Percentiles rank a stretch among this genome's conserved stretches.
Evolutionary conservation across 2,113 vertebrate genomes (phyloP).

Genomic region (Clupea harengus): DNA sequence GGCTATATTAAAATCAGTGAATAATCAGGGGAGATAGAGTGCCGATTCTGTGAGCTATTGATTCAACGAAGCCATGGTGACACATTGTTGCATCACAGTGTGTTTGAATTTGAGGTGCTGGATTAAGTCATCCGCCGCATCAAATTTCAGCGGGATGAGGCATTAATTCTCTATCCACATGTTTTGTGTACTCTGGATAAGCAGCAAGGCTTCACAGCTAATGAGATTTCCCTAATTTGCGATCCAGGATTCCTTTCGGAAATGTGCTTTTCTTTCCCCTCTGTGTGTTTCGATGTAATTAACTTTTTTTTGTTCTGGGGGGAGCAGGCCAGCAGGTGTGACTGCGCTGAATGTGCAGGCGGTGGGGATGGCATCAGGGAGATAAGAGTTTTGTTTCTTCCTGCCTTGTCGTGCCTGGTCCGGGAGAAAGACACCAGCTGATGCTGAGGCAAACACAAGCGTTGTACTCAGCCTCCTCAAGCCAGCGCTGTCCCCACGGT

Average conservation of each 20-base stretch:
- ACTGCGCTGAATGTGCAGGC: too few relatives aligned
- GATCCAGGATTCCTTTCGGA: background rate
- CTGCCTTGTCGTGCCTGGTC: too few relatives aligned
- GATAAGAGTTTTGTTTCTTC: too few relatives aligned
- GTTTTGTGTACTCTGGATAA: background rate
- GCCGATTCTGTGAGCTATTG: background rate
- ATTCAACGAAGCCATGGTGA: background rate
- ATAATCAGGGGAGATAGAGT: background rate
- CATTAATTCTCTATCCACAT: background rate
- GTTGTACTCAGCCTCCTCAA: too few relatives aligned
- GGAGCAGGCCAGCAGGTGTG: too few relatives aligned
- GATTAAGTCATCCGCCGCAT: background rate
- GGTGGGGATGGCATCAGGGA: too few relatives aligned
- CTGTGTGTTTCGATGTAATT: slow-evolving; percentile 2
- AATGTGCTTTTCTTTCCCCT: background rate
- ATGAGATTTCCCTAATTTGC: background rate
- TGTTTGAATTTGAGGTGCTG: background rate
- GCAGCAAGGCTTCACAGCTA: background rate
- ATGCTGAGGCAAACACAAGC: too few relatives aligned
- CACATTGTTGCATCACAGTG: background rate
- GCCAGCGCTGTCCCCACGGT: too few relatives aligned
- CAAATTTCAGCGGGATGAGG: background rate
- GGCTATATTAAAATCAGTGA: background rate
- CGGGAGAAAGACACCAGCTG: too few relatives aligned
- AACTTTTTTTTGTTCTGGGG: background rate